Base-by-base conservation (phyloP, 2,888 invertebrate genomes). In the Agrochola macilenta region DNA sequence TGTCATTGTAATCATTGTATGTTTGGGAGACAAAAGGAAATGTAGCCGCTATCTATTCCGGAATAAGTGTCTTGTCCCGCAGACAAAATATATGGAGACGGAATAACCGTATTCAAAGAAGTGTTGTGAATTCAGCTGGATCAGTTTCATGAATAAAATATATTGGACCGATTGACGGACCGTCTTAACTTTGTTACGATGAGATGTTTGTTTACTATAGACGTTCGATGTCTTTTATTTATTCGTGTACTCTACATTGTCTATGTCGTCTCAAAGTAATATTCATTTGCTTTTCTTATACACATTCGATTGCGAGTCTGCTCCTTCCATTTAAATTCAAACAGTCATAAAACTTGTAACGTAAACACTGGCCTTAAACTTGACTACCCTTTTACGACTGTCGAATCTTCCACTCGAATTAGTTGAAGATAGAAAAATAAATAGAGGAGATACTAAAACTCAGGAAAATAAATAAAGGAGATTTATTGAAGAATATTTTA, bases 391-490 rank as follows among this genome's bases (percentile, higher is more conserved):
- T 88, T 88, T 88, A 88, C 84, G 89, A 87, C 87, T 75, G 81
- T 84, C 83, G 80, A 88, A 88, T 84, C 81, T 80, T 83, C 84
- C 71, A 83, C 76, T 75, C 77, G 74, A 82, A 83, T 87, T 82
- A 85, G 79, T 81, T 79, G 64, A 70, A 74, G 76, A 87, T 79
- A 76, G 79, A 82, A 86, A 84, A 86, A 86, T 86, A 86, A 86
- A 83, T 86, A 73, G 83, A 81, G 82, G 73, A 82, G 71, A 73
- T 46, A 79, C 61, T 83, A 76, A 85, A 85, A 81, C 58, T 75
- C 11, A 20, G 12, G 35, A 82, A 86, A 94, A 93, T 93, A 93
- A 93, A 94, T 93, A 93, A 91, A 71, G 46, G 58, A 81, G 82
- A 82, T 87, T 88, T 88, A 83, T 74, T 80, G 75, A 78, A 66